These are phyloP conservation scores for Rana temporaria DNA, from an alignment of 2,113 vertebrate species.

Conservation along the genomic window DNA sequence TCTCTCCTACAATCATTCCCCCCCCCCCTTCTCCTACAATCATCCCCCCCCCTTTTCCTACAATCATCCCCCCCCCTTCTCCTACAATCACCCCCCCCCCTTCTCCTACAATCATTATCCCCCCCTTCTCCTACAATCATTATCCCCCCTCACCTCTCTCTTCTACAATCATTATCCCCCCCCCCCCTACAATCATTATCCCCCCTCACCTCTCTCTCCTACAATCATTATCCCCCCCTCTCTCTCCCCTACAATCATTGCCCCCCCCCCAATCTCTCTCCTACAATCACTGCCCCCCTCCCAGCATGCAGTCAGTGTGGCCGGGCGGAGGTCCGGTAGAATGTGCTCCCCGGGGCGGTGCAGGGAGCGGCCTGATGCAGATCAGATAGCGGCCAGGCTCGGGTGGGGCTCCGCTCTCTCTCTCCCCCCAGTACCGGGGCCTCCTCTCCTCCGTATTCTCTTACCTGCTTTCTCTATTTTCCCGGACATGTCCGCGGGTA, in stretches of 20 bases:
- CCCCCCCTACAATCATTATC: too few relatives aligned
- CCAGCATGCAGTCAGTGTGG: neutral
- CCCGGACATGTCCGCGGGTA: slow-evolving; percentile 73
- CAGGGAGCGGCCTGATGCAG: neutral
- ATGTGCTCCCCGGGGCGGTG: slow-evolving; percentile 2
- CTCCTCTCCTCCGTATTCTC: neutral
- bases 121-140: too few relatives aligned
- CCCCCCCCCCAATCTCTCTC: neutral
- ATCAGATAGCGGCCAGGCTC: neutral
- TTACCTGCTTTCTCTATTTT: slow-evolving; percentile 76
- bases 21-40: too few relatives aligned
- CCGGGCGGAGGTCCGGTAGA: neutral
- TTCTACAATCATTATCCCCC: slow-evolving; percentile 14
- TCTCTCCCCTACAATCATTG: too few relatives aligned
- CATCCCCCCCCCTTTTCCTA: neutral
- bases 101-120: neutral
- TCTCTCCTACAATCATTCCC: too few relatives aligned
- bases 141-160: neutral
- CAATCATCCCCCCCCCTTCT: neutral
- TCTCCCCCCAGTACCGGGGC: neutral
- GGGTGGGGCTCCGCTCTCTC: neutral
- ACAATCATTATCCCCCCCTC: too few relatives aligned
- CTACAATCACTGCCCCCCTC: neutral
- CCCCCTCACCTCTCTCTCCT: too few relatives aligned
- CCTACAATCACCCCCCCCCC: neutral